Conservation (phyloP, 2,888 invertebrate species). For the Steinernema scapterisci region DNA sequence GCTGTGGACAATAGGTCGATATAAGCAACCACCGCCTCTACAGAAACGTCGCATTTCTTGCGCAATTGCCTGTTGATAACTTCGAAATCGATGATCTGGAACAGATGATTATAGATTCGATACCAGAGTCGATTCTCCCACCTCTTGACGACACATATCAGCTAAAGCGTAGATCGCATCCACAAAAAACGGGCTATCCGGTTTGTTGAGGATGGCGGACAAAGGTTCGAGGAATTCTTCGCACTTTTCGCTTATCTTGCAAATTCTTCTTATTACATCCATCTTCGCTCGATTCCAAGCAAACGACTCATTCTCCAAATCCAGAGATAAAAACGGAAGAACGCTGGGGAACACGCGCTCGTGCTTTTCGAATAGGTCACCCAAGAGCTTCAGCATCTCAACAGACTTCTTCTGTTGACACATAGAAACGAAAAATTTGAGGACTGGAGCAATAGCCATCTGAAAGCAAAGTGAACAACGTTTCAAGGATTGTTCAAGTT, state of each 20-base stretch:
- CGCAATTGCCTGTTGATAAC: neutral
- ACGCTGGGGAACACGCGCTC: neutral
- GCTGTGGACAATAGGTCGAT: neutral
- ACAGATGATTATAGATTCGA: neutral
- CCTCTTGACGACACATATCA: conserved; percentile 6
- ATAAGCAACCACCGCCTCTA: neutral
- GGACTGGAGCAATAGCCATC: conserved; percentile 1
- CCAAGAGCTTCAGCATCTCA: neutral
- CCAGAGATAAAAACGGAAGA: neutral
- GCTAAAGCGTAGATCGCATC: neutral
- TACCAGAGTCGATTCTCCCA: neutral
- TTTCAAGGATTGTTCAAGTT: neutral
- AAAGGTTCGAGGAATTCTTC: neutral
- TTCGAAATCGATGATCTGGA: conserved; percentile 8
- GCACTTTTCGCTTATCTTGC: neutral
- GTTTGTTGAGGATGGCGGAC: neutral
- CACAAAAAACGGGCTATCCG: conserved; percentile 1
- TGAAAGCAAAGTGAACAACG: neutral
- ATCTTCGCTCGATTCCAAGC: conserved; percentile 8
- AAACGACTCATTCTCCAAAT: neutral
- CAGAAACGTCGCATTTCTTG: conserved; percentile 1
- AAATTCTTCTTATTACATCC: conserved; percentile 8
- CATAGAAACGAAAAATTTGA: neutral
- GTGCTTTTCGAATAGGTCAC: neutral
- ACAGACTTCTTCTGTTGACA: neutral